Conservation (phyloP, 1,140 invertebrate species). For the Globodera rostochiensis region DNA sequence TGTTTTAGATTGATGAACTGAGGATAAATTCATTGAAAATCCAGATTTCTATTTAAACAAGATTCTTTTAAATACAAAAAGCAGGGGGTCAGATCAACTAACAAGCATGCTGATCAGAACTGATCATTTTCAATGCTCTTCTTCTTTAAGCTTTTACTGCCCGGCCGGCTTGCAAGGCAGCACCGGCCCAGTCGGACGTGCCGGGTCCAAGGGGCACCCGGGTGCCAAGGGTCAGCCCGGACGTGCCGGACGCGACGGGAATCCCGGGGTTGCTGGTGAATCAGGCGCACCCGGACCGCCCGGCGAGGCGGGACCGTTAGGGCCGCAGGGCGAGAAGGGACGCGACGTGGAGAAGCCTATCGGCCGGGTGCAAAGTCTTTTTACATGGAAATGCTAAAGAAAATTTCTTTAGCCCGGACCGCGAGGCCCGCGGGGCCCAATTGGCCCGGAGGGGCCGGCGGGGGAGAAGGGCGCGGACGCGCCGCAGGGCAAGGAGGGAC, state of each 20-base stretch:
- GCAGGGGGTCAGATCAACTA: too few relatives aligned
- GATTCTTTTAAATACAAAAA: too few relatives aligned
- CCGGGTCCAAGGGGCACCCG: slow-evolving; percentile 57
- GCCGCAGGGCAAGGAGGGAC: neutral
- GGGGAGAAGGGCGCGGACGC: slow-evolving; percentile 30
- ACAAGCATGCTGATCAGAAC: too few relatives aligned
- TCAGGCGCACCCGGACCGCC: slow-evolving; percentile 47
- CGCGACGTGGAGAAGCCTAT: slow-evolving; percentile 25
- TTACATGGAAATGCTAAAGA: neutral
- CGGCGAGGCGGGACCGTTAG: slow-evolving; percentile 52
- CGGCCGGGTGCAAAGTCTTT: neutral
- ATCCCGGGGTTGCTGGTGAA: slow-evolving; percentile 51
- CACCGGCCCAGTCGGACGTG: slow-evolving; percentile 57
- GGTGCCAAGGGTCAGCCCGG: slow-evolving; percentile 58
- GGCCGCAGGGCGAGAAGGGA: slow-evolving; percentile 38
- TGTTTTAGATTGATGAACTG: neutral
- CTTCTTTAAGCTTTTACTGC: slow-evolving; percentile 46
- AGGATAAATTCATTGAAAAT: too few relatives aligned
- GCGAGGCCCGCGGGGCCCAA: slow-evolving; percentile 27
- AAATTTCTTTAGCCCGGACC: slow-evolving; percentile 13
- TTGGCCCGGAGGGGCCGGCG: neutral
- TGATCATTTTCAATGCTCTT: too few relatives aligned
- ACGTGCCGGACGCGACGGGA: slow-evolving; percentile 54
- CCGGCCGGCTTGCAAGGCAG: slow-evolving; percentile 54
- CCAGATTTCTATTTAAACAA: too few relatives aligned